Percentiles rank a stretch among this genome's conserved stretches.
Evolutionary conservation across 2,888 invertebrate species (phyloP).

Genomic region (Dolichomitus sp.): DNA sequence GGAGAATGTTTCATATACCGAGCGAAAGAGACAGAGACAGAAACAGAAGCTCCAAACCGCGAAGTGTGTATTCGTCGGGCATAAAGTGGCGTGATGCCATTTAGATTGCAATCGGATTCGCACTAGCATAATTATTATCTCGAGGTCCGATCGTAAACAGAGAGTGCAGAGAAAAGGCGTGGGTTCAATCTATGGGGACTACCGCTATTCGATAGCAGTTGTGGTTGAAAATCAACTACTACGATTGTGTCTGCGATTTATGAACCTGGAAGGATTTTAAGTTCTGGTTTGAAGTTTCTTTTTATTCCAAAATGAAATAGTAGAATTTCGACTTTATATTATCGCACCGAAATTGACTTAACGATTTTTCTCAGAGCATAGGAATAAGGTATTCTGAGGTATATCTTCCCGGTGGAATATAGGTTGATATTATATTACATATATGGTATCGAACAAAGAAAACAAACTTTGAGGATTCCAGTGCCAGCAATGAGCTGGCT

Average conservation of each 20-base stretch:
- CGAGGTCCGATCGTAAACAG: slow-evolving; percentile 57
- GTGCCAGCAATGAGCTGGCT: neutral
- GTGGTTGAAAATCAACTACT: neutral
- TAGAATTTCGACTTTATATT: too few relatives aligned
- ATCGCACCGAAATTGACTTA: too few relatives aligned
- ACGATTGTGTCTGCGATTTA: neutral
- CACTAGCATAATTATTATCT: slow-evolving; percentile 69
- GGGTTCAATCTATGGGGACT: neutral
- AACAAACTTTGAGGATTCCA: neutral
- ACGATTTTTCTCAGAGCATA: too few relatives aligned
- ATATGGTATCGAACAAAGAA: neutral
- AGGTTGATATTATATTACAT: too few relatives aligned
- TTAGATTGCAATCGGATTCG: slow-evolving; percentile 70
- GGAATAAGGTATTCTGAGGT: too few relatives aligned
- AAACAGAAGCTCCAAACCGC: slow-evolving; percentile 13
- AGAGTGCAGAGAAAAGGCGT: slow-evolving; percentile 36
- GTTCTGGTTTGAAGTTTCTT: neutral
- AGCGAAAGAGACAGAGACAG: neutral
- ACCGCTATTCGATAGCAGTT: neutral
- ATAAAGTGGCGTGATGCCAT: slow-evolving; percentile 70
- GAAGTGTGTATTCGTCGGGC: slow-evolving; percentile 51
- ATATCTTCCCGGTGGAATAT: neutral
- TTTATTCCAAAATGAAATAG: neutral
- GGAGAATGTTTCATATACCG: neutral
- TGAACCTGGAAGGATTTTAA: neutral